phyloP scores from a whole-genome alignment of 2,797 vertebrate genomes.

The Aldrovandia affinis region DNA sequence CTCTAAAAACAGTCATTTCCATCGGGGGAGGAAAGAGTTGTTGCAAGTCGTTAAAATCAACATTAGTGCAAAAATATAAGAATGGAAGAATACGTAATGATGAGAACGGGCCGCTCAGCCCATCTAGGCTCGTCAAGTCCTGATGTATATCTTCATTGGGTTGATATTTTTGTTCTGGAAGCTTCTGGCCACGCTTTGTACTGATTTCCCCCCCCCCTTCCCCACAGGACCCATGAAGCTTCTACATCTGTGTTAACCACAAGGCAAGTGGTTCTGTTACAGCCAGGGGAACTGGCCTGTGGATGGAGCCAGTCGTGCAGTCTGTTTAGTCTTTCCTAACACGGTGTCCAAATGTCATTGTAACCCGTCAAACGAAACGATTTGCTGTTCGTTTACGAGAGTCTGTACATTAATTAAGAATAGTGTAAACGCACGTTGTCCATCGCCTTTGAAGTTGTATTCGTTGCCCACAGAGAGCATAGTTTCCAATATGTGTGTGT shows the following conservation, averaged over 20 bases:
- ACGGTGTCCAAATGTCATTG: not conserved
- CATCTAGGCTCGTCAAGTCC: no score
- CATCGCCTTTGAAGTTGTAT: not conserved
- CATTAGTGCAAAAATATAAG: not conserved
- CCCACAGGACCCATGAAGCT: not conserved
- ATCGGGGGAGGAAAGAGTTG: not conserved
- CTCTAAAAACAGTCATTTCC: not conserved
- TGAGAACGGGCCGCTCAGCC: no score
- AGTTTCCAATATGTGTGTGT: not conserved
- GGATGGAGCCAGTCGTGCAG: not conserved
- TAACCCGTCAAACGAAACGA: not conserved
- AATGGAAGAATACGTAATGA: no score
- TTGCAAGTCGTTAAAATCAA: not conserved
- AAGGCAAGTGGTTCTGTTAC: constrained; percentile 3
- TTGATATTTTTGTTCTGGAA: not conserved
- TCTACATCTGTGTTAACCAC: not conserved
- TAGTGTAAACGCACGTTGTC: not conserved
- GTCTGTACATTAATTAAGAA: not conserved
- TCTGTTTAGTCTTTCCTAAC: not conserved
- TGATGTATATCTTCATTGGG: not conserved
- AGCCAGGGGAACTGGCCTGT: not conserved
- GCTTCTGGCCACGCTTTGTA: not conserved
- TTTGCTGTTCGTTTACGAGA: not conserved
- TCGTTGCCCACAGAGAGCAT: not conserved
- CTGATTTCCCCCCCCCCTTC: not conserved